Conservation (phyloP, 2,113 vertebrate species). For the Centropus bengalensis region DNA sequence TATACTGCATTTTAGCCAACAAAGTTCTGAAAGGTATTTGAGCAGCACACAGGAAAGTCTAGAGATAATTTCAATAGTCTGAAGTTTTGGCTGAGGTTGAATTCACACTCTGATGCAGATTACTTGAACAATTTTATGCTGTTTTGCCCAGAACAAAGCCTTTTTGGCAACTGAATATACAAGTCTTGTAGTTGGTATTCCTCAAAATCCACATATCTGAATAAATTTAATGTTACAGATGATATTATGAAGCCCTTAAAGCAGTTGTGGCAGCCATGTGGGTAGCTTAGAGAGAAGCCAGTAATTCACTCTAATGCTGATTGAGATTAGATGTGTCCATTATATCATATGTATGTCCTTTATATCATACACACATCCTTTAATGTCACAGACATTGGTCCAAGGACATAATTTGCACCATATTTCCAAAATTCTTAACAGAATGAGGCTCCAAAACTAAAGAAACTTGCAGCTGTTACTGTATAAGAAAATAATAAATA, state of each 20-base stretch:
- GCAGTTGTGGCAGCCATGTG: no score
- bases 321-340: not conserved
- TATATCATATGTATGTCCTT: not conserved
- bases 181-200: not conserved
- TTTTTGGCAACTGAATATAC: not conserved
- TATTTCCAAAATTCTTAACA: not conserved
- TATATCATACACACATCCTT: not conserved
- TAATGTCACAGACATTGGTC: accelerated
- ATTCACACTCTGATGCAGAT: not conserved
- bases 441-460: not conserved
- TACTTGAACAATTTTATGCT: not conserved
- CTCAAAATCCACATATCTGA: not conserved
- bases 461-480: not conserved
- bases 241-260: not conserved
- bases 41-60: not conserved
- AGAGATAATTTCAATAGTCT: not conserved
- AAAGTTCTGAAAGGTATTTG: not conserved
- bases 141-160: not conserved
- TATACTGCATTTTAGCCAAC: not conserved
- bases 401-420: not conserved
- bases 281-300: not conserved
- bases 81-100: not conserved
- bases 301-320: not conserved
- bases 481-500: not conserved
- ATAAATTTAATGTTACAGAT: not conserved